A percentile compares a stretch with the other conserved stretches of the same genome.
phyloP scores from a whole-genome alignment of 2,113 vertebrate genomes.

The Callochromis pleurospilus region DNA sequence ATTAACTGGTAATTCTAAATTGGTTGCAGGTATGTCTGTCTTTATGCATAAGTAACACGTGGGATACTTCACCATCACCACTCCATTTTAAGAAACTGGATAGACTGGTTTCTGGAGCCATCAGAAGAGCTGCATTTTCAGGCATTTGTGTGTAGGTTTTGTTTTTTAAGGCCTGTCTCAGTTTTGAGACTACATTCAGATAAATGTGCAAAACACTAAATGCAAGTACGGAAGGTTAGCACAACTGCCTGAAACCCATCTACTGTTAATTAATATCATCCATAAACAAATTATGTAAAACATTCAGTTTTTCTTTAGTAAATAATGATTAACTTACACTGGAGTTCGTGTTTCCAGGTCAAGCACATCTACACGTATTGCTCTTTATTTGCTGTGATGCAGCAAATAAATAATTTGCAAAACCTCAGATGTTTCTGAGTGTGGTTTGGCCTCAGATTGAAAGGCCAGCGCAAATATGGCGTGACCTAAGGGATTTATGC shows the following conservation, averaged over 20 bases:
- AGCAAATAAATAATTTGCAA: neutral
- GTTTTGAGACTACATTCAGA: neutral
- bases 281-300: neutral
- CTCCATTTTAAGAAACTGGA: neutral
- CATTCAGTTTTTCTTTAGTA: neutral
- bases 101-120: neutral
- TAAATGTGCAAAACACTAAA: neutral
- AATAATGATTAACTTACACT: neutral
- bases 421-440: neutral
- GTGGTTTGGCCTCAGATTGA: neutral
- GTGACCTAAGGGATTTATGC: slow-evolving; percentile 9
- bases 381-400: neutral
- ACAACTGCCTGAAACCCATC: neutral
- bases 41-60: neutral
- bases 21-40: neutral
- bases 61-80: neutral
- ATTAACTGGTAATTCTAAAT: neutral
- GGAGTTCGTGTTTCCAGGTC: neutral
- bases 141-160: neutral
- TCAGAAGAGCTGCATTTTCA: neutral
- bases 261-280: neutral
- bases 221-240: neutral
- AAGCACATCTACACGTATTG: neutral
- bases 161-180: neutral
- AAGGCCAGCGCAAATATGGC: neutral